Percentiles rank a stretch among this genome's conserved stretches.
Evolutionary conservation across 2,888 invertebrate species (phyloP).

Genomic region (Platypus cylindrus): DNA sequence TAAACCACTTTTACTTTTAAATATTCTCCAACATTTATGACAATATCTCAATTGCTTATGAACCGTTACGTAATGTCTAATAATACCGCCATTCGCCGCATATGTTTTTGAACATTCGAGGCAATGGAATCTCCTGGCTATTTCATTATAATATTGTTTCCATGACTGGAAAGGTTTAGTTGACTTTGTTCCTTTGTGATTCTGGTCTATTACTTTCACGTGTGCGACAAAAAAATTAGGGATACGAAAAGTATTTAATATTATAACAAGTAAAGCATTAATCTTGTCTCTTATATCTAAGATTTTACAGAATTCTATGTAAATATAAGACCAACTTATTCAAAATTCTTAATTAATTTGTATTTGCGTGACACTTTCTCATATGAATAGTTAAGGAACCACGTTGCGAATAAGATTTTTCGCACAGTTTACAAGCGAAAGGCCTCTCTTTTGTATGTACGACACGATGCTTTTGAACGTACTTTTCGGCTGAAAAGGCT

Average conservation of each 20-base stretch:
- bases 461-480: slow-evolving; percentile 38
- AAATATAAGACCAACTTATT: neutral
- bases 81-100: slow-evolving; percentile 31
- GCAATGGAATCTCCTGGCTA: slow-evolving; percentile 18
- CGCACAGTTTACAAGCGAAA: slow-evolving; percentile 33
- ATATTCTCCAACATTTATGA: no score
- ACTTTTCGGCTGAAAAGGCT: slow-evolving; percentile 38
- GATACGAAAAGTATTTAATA: no score
- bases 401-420: slow-evolving; percentile 40
- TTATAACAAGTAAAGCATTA: no score
- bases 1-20: no score
- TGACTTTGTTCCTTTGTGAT: neutral
- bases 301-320: no score
- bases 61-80: slow-evolving; percentile 23
- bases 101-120: slow-evolving; percentile 29
- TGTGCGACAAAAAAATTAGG: no score
- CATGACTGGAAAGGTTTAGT: no score
- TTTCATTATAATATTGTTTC: no score
- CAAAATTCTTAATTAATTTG: neutral
- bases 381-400: slow-evolving; percentile 39
- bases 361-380: slow-evolving; percentile 9
- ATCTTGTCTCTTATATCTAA: no score
- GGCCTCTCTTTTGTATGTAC: slow-evolving; percentile 43
- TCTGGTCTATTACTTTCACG: neutral
- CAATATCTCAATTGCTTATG: slow-evolving; percentile 1